Conservation (phyloP, 2,113 vertebrate species). For the Helogale parvula region DNA sequence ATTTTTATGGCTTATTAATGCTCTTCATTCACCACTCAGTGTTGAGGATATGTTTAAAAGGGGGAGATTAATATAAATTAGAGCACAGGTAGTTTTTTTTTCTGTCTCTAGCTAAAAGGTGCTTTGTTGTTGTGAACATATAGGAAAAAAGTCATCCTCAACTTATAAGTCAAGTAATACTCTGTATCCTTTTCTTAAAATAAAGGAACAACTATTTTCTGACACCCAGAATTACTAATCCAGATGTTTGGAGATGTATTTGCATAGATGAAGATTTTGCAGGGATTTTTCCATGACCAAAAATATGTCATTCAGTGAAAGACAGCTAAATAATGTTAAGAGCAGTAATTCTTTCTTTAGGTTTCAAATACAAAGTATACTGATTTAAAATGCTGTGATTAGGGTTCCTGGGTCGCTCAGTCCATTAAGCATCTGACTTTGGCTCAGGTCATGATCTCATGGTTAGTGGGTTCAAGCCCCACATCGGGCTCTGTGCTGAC, state of each 20-base stretch:
- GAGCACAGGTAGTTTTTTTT: neutral
- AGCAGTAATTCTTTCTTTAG: neutral
- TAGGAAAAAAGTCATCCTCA: neutral
- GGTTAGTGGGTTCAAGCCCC: too few species aligned
- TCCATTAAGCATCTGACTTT: too few species aligned
- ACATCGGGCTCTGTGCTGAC: too few species aligned
- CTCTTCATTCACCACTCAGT: neutral
- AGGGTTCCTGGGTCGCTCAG: too few species aligned
- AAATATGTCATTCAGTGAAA: neutral
- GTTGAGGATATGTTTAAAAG: conserved; percentile 19
- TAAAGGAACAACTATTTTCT: neutral
- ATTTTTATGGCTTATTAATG: neutral
- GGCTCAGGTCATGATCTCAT: too few species aligned
- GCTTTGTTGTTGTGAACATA: neutral
- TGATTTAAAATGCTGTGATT: neutral
- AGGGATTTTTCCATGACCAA: neutral
- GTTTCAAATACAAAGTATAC: neutral
- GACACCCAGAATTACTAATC: neutral
- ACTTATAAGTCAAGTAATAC: neutral
- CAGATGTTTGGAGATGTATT: neutral
- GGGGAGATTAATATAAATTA: conserved; percentile 8
- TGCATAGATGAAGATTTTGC: neutral
- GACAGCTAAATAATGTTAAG: neutral
- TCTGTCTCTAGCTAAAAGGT: neutral
- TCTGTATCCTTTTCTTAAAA: neutral